Evolutionary conservation across 2,888 invertebrate species (phyloP).

Genomic region (Stramonita haemastoma): DNA sequence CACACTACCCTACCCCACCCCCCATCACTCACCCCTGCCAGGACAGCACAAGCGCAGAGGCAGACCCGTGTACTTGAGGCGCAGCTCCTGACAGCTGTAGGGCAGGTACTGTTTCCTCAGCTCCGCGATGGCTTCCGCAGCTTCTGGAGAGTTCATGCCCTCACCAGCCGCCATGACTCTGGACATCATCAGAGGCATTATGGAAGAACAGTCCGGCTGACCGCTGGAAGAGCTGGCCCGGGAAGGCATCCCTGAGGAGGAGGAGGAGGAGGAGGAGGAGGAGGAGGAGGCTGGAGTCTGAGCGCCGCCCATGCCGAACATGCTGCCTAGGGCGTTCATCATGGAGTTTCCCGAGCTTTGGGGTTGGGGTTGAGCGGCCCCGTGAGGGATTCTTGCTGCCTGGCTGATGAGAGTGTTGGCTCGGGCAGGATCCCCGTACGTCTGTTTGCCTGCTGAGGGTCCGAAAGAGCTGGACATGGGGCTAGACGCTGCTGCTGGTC

Average conservation of each 20-base stretch:
- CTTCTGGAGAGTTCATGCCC: constrained; percentile 14
- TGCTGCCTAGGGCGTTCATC: not conserved
- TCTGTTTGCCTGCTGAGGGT: not conserved
- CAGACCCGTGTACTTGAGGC: constrained; percentile 21
- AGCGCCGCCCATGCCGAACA: not conserved
- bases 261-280: not conserved
- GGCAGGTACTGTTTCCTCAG: constrained; percentile 34
- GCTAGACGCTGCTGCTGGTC: not conserved
- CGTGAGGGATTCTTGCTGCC: not conserved
- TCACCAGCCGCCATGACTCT: constrained; percentile 9
- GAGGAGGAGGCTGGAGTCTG: not conserved
- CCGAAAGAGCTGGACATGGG: not conserved
- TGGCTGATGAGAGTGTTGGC: constrained; percentile 32
- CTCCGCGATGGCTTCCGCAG: constrained; percentile 15
- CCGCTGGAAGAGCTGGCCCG: not conserved
- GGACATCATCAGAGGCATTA: constrained; percentile 26
- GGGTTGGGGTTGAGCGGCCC: not conserved
- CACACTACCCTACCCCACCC: not conserved
- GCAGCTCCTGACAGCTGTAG: constrained; percentile 33
- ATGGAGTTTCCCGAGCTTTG: not conserved
- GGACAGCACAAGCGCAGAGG: constrained; percentile 21
- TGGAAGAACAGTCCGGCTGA: not conserved
- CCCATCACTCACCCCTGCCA: not conserved
- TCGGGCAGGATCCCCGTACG: not conserved
- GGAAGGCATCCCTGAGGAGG: not conserved